Percentiles rank a stretch among this genome's conserved stretches.
Evolutionary conservation across 2,888 invertebrate species (phyloP).

Genomic region (Iselma pallidipennis): DNA sequence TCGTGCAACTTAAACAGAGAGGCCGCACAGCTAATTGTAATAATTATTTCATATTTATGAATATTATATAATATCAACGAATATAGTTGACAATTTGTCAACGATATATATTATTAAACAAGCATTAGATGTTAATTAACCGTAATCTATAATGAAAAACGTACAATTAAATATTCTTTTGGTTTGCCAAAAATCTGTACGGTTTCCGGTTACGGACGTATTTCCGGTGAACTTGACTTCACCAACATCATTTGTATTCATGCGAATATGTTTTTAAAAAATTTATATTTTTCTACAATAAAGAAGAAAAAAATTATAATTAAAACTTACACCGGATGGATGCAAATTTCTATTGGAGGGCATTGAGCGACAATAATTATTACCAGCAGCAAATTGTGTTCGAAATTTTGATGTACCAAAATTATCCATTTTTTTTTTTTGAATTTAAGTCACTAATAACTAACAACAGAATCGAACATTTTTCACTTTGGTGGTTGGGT

Average conservation of each 20-base stretch:
- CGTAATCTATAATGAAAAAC: no score
- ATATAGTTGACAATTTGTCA: no score
- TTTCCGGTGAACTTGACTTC: background rate
- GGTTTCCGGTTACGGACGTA: background rate
- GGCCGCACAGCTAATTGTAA: background rate
- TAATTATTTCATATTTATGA: background rate
- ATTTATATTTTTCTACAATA: no score
- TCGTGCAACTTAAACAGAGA: no score
- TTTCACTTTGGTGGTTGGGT: background rate
- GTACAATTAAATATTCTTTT: no score
- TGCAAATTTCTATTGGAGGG: conserved; percentile 33
- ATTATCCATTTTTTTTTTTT: conserved; percentile 34
- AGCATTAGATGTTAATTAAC: no score
- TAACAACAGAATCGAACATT: background rate
- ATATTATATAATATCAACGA: background rate
- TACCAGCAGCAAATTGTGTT: conserved; percentile 26
- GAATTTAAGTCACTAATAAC: conserved; percentile 2
- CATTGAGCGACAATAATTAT: conserved; percentile 36
- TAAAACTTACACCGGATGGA: conserved; percentile 35
- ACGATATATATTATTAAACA: no score
- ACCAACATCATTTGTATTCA: no score
- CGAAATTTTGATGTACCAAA: conserved; percentile 38
- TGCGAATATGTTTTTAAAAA: background rate
- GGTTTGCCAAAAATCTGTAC: no score
- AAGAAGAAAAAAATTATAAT: background rate